phyloP scores from a whole-genome alignment of 2,888 invertebrate genomes.

The Yponomeuta plumbellus region DNA sequence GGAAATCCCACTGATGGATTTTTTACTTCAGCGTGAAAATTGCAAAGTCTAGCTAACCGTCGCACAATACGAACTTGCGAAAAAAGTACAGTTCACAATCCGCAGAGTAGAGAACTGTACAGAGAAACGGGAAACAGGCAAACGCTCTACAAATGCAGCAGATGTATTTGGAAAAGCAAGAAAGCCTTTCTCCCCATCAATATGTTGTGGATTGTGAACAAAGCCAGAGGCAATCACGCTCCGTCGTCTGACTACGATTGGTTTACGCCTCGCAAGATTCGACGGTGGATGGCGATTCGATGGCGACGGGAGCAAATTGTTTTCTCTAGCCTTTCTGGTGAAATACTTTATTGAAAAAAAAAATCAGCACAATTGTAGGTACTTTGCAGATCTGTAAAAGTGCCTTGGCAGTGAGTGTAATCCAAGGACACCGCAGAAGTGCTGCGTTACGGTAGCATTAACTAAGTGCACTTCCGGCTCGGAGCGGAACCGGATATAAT shows the following conservation, averaged over 20 bases:
- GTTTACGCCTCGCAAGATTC: not conserved
- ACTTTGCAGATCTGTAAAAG: not conserved
- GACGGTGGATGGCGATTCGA: too few relatives aligned
- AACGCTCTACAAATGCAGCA: too few relatives aligned
- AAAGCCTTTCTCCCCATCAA: too few relatives aligned
- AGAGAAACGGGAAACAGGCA: too few relatives aligned
- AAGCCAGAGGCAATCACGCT: too few relatives aligned
- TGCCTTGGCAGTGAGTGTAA: too few relatives aligned
- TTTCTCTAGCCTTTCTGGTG: not conserved
- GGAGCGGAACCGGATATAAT: slow-evolving; percentile 3
- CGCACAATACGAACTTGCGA: not conserved
- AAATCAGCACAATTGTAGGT: not conserved
- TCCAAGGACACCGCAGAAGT: too few relatives aligned
- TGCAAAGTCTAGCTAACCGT: not conserved
- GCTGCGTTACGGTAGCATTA: not conserved
- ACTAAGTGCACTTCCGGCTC: not conserved
- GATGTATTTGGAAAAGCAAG: too few relatives aligned
- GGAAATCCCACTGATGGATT: not conserved
- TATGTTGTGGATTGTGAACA: too few relatives aligned
- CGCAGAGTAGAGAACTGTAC: too few relatives aligned
- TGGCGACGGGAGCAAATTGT: not conserved
- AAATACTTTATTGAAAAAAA: not conserved
- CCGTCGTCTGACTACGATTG: not conserved
- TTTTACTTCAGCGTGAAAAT: not conserved
- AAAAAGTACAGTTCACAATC: not conserved